Evolutionary conservation across 2,888 invertebrate species (phyloP), one percentile per base, ranked within the genome.

Genomic region (Miltochrista miniata): DNA sequence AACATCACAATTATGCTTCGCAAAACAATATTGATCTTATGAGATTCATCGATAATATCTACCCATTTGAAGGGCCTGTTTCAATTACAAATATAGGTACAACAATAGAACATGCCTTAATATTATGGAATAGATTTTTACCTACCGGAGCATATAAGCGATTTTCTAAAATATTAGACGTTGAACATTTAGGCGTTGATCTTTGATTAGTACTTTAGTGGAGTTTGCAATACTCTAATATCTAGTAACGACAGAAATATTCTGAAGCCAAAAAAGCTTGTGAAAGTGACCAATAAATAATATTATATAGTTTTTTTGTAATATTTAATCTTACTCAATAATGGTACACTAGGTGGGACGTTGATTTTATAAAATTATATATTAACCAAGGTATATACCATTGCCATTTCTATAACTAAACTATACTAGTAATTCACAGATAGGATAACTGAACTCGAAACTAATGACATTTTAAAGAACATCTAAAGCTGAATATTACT

Each of bases 1-100:
- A 90, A 90, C 91, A 92, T 92, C 92, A 92, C 91, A 92, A 89
- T 90, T 88, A 92, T 91, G 91, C 92, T 91, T 91, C 84, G 89
- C 88, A 87, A 92, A 87, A 85, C 76, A 85, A 87, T 84, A 71
- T 83, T 76, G 83, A 83, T 82, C 84, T 83, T 72, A 74, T 71
- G 79, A 83, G 82, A 83, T 85, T 81, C 81, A 71, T 69, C 60
- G 51, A 68, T 64, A 55, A 64, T 67, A 63, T 67, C 58, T 64
- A 64, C 64, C 62, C 57, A 51, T 61, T 55, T 54, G 51, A 54
- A 60, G 65, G 60, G 61, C 59, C 60, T 64, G 69, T 65, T 64
- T 72, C 64, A 66, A 60, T 68, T 61, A 54, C 54, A 62, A 59
- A 55, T 45, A 53, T 48, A 68, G 64, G 56, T 67, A 76, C 72